A percentile compares a stretch with the other conserved stretches of the same genome.
Evolutionary conservation across 23 tunicate genomes (phyloP).

Genomic region (Trididemnum clinides): DNA sequence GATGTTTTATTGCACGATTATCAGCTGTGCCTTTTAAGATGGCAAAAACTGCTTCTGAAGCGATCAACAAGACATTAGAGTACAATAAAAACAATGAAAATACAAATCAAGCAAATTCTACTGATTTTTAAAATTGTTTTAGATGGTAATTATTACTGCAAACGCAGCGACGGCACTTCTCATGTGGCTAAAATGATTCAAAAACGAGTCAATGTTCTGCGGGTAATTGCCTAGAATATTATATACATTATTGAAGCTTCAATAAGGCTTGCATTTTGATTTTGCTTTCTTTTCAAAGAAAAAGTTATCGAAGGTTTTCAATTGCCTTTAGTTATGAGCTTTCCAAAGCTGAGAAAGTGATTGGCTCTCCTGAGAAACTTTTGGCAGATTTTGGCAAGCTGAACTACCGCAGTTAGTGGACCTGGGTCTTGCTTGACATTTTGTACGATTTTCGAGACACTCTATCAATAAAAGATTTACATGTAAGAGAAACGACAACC

Average conservation of each 20-base stretch:
- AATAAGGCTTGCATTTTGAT: constrained; percentile 92
- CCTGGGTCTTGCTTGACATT: constrained; percentile 85
- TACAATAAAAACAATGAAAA: not conserved
- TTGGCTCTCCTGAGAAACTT: constrained; percentile 97
- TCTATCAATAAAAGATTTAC: constrained; percentile 78
- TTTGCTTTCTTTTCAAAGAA: constrained; percentile 90
- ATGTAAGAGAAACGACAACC: constrained; percentile 94
- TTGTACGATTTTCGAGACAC: constrained; percentile 77
- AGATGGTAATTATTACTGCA: constrained; percentile 74
- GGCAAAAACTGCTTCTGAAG: not conserved
- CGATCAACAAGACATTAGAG: not conserved
- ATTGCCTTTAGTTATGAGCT: constrained; percentile 95
- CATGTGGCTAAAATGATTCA: constrained; percentile 90
- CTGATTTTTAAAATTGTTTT: constrained; percentile 60
- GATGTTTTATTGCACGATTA: no score
- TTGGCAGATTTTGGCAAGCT: constrained; percentile 92
- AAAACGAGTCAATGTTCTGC: constrained; percentile 67
- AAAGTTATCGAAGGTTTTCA: constrained; percentile 89
- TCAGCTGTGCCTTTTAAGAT: no score
- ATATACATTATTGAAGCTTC: constrained; percentile 88
- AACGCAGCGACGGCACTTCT: constrained; percentile 60
- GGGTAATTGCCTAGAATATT: constrained; percentile 71
- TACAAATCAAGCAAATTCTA: not conserved
- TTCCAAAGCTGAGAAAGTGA: constrained; percentile 76
- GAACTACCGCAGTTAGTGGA: constrained; percentile 93